phyloP scores from a whole-genome alignment of 2,797 vertebrate genomes.

The Pantherophis alleghaniensis region DNA sequence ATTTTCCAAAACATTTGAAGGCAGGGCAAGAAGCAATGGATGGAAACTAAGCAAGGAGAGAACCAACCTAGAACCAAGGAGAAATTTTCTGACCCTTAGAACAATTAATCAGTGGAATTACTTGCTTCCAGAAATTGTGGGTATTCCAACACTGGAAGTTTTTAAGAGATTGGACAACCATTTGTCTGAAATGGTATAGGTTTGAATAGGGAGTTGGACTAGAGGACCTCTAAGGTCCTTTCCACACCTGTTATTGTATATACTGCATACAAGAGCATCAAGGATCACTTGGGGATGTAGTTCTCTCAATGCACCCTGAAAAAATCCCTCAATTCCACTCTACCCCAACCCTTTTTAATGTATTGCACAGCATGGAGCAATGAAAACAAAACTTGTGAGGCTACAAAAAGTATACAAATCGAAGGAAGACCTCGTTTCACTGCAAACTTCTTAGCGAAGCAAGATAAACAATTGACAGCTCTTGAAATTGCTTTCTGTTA shows the following conservation, averaged over 20 bases:
- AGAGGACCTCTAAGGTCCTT: background rate
- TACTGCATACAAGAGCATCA: background rate
- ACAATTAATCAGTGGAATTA: background rate
- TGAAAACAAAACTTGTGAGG: no score
- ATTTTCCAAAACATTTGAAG: background rate
- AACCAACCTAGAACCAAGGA: background rate
- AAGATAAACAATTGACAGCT: constrained; percentile 2
- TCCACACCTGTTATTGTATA: background rate
- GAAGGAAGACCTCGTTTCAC: background rate
- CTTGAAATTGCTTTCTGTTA: constrained; percentile 25
- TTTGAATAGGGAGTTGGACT: background rate
- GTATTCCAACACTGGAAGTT: background rate
- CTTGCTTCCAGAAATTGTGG: background rate
- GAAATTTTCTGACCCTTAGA: background rate
- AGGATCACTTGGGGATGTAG: background rate
- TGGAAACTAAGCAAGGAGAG: background rate
- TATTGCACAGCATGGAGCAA: background rate
- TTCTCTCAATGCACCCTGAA: background rate
- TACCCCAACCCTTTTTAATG: background rate
- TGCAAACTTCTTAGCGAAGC: background rate
- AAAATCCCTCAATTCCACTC: background rate
- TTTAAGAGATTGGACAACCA: background rate
- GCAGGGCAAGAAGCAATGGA: background rate
- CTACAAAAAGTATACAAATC: background rate
- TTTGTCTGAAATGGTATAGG: background rate